Evolutionary conservation across 2,888 invertebrate species (phyloP).

Genomic region (Hymenopus coronatus): DNA sequence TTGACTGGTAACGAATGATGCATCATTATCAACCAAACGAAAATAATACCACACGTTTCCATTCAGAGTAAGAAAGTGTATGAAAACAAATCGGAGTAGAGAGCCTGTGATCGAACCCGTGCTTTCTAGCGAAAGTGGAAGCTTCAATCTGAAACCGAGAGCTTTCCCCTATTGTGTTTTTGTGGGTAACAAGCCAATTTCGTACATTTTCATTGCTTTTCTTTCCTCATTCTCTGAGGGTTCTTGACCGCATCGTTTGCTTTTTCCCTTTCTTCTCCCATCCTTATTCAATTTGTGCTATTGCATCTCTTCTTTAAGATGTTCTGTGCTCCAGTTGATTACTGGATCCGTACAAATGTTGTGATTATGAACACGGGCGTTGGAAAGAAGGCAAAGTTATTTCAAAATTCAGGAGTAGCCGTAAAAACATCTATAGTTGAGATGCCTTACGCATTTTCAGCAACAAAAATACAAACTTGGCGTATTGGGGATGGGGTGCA

Average conservation of each 20-base stretch:
- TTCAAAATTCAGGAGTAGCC: no score
- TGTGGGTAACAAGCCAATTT: neutral
- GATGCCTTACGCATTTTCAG: no score
- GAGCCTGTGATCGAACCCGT: neutral
- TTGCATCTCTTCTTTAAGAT: neutral
- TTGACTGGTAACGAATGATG: no score
- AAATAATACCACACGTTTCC: no score
- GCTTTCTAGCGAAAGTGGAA: neutral
- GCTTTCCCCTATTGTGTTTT: neutral
- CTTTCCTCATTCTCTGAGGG: neutral
- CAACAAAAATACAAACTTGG: no score
- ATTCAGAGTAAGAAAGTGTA: no score
- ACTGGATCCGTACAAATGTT: neutral
- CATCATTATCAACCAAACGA: no score
- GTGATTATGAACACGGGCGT: neutral
- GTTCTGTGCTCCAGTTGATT: neutral
- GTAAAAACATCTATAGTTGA: no score
- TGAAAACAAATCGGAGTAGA: no score
- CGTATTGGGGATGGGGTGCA: no score
- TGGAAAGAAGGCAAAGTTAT: no score
- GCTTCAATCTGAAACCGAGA: neutral
- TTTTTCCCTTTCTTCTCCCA: neutral
- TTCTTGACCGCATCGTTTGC: neutral
- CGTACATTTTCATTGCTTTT: neutral
- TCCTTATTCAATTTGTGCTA: neutral